phyloP scores from a whole-genome alignment of 2,888 invertebrate species.

The Chrysolina americana region DNA sequence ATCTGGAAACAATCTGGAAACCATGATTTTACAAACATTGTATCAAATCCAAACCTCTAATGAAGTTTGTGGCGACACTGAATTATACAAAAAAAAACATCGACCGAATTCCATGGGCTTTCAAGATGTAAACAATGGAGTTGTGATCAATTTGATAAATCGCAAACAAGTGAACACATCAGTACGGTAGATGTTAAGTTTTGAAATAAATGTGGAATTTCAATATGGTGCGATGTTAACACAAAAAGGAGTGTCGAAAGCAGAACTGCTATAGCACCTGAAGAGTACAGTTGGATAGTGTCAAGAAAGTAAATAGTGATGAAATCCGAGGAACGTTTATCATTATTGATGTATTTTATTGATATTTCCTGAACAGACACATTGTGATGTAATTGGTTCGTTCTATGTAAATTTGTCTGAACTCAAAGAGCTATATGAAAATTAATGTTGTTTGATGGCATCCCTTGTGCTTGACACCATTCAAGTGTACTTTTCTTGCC shows the following conservation, averaged over 20 bases:
- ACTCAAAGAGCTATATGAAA: too few relatives aligned
- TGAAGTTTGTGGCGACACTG: neutral
- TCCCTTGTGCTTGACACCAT: neutral
- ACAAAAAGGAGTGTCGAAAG: constrained; percentile 63
- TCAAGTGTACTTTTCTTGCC: neutral
- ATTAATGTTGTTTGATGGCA: too few relatives aligned
- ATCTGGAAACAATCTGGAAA: too few relatives aligned
- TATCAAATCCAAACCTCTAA: neutral
- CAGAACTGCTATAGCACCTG: neutral
- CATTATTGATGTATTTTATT: too few relatives aligned
- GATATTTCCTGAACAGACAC: too few relatives aligned
- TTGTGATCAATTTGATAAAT: constrained; percentile 19
- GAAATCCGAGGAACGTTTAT: too few relatives aligned
- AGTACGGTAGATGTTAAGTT: constrained; percentile 30
- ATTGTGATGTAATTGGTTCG: too few relatives aligned
- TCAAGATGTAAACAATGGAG: constrained; percentile 10
- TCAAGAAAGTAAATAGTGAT: neutral
- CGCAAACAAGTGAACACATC: constrained; percentile 23
- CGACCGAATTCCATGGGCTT: neutral
- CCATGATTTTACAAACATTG: too few relatives aligned
- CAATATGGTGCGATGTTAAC: constrained; percentile 55
- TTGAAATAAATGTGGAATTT: constrained; percentile 53
- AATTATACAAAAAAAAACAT: neutral
- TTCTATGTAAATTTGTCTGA: too few relatives aligned
- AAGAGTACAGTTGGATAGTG: constrained; percentile 7